Conservation (phyloP, 2,113 vertebrate genomes). For the Brachionichthys hirsutus region DNA sequence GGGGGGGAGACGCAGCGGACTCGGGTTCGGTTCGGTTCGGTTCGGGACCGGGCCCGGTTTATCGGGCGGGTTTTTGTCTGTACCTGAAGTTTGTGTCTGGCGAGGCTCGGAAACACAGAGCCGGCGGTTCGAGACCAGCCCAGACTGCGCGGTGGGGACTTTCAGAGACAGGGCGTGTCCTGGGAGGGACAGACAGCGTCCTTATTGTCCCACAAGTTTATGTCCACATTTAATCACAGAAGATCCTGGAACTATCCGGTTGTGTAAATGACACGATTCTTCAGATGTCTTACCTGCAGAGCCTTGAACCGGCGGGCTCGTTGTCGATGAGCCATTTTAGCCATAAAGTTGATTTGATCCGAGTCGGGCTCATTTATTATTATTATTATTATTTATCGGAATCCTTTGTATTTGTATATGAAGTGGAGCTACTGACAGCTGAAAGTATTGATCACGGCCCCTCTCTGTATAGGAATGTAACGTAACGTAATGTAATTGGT, state of each 20-base stretch:
- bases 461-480: background rate
- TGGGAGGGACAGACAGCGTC: slow-evolving; percentile 64
- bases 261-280: background rate
- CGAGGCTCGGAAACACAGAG: slow-evolving; percentile 17
- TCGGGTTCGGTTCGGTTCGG: too few species aligned
- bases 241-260: background rate
- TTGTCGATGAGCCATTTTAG: too few species aligned
- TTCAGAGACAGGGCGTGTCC: slow-evolving; percentile 74
- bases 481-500: background rate
- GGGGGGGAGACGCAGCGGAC: too few species aligned
- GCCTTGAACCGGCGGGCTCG: too few species aligned
- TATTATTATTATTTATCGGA: background rate
- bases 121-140: slow-evolving; percentile 29
- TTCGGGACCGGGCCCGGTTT: background rate
- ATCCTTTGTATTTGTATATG: background rate
- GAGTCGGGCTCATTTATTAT: too few species aligned
- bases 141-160: slow-evolving; percentile 53
- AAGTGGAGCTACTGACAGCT: background rate
- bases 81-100: slow-evolving; percentile 33
- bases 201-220: slow-evolving; percentile 53
- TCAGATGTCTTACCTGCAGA: background rate
- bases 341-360: too few species aligned
- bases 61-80: slow-evolving; percentile 26
- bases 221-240: slow-evolving; percentile 39
- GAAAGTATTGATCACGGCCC: background rate